Conservation (phyloP, 2,113 vertebrate species). For the Nothocercus julius region DNA sequence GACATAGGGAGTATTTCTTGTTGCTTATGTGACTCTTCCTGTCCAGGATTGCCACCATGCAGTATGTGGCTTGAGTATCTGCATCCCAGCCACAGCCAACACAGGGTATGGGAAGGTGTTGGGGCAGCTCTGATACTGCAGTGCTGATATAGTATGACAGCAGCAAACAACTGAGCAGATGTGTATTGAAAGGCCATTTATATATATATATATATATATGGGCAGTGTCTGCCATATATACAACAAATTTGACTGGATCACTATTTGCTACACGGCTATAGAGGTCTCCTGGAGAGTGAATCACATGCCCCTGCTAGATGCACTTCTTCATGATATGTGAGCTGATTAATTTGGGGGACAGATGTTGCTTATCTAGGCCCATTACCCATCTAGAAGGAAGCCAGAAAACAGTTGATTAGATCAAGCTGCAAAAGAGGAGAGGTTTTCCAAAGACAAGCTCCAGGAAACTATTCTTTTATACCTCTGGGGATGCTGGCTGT, state of each 20-base stretch:
- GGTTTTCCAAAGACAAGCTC: background rate
- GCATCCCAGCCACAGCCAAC: background rate
- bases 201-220: background rate
- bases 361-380: background rate
- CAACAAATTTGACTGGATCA: background rate
- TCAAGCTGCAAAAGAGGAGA: background rate
- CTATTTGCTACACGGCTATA: rapidly evolving
- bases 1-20: background rate
- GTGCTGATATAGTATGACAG: background rate
- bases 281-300: background rate
- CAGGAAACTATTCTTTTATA: background rate
- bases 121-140: background rate
- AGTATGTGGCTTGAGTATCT: background rate
- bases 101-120: rapidly evolving
- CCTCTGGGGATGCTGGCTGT: background rate
- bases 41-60: background rate
- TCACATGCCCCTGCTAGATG: background rate
- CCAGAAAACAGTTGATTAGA: background rate
- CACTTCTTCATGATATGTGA: rapidly evolving
- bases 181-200: background rate
- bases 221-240: background rate
- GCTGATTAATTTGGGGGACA: background rate
- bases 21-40: rapidly evolving
- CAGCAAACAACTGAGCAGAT: background rate
- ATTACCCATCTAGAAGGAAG: background rate